Base-by-base conservation (phyloP, 1,140 invertebrate species). In the Habropoda laboriosa region DNA sequence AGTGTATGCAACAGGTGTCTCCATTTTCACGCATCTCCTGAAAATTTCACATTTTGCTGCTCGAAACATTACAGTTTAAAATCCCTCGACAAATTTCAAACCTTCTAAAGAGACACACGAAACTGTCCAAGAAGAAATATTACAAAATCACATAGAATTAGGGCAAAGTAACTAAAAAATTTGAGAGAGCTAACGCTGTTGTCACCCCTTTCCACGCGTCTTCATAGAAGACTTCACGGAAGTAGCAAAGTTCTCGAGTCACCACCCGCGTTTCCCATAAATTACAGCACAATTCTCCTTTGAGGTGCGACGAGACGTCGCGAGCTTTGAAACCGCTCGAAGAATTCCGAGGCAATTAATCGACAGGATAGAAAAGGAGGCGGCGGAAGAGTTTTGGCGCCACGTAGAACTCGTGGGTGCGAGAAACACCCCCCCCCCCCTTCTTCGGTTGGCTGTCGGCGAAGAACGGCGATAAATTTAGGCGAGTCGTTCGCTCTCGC, bases 381-480 rank as follows among this genome's bases (percentile, higher is more conserved):
- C 1, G 38, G 7, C 27, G 24, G 21, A 10, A 30, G 49, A 35
- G 53, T 71, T 60, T 78, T 78, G 75, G 75, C 66, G 75, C 75
- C 75, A 60, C 66, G 32, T 60, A 71, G n/a, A n/a, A n/a, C 3
- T 18, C 30, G 35, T n/a, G 30, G 32, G 6, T 12, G 47, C 53
- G 30, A 77, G 42, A 40, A 5, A 38, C 55, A 78, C 66, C 55
- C 32, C 32, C 75, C 51, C n/a, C 24, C 51, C 7, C 51, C 21
- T 32, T 16, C 8, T 21, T 21, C 35, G 16, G n/a, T 40, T 47
- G 30, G 35, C 47, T 53, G 42, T 35, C 55, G 45, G 13, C 77
- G 7, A 63, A 73, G 70, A 79, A 79, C 58, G 47, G 10, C 71
- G 71, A 75, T 75, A 80, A 80, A 80, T 80, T 79, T 64, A 45